Evolutionary conservation across 2,888 invertebrate genomes (phyloP).

Genomic region (Sinhomidia bicolor): DNA sequence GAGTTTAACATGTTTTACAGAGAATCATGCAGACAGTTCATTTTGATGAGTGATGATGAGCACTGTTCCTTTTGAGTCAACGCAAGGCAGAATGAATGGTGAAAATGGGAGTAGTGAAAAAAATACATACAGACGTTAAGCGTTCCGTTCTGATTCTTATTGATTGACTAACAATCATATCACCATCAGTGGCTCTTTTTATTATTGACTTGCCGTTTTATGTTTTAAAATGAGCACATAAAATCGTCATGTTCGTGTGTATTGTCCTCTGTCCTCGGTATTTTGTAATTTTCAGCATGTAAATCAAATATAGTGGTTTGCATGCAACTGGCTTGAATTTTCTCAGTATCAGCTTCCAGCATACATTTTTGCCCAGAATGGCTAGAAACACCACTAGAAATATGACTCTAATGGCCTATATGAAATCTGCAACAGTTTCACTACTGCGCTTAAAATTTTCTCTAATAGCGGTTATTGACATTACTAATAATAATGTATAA

Average conservation of each 20-base stretch:
- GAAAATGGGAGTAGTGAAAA: not conserved
- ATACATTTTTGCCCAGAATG: too few relatives aligned
- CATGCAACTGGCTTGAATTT: too few relatives aligned
- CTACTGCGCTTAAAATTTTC: too few relatives aligned
- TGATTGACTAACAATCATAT: constrained; percentile 64
- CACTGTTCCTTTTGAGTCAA: not conserved
- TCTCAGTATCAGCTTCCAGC: too few relatives aligned
- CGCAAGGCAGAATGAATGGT: not conserved
- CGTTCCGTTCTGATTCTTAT: constrained; percentile 69
- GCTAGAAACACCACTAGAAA: too few relatives aligned
- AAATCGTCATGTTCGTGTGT: not conserved
- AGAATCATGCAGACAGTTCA: constrained; percentile 13
- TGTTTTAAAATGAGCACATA: not conserved
- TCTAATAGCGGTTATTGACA: too few relatives aligned
- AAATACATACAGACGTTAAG: constrained; percentile 35
- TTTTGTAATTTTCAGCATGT: too few relatives aligned
- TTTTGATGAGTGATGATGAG: constrained; percentile 12
- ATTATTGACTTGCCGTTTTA: not conserved
- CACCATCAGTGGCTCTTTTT: constrained; percentile 2
- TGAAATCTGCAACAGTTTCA: too few relatives aligned
- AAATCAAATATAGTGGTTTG: too few relatives aligned
- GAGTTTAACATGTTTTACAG: not conserved
- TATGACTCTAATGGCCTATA: too few relatives aligned
- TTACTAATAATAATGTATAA: too few relatives aligned
- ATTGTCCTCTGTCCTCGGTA: not conserved